Evolutionary conservation across 37 sponge, comb jelly and placozoan species (phyloP).

Genomic region (Sycon ciliatum): DNA sequence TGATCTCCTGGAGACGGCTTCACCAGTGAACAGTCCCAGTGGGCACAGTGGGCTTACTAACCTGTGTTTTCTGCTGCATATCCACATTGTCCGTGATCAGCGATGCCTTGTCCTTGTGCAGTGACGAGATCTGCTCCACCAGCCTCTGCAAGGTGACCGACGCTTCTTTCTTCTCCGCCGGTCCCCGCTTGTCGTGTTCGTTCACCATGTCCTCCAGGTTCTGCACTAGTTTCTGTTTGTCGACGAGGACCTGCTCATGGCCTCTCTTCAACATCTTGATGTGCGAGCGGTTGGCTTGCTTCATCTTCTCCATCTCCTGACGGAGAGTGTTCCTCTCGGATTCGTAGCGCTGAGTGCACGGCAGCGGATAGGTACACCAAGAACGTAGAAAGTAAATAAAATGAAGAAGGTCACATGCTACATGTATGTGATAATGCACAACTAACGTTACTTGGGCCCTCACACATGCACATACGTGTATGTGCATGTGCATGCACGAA

Average conservation of each 20-base stretch:
- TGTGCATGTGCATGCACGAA: no score
- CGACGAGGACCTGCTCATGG: constrained; percentile 31
- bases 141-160: constrained; percentile 10
- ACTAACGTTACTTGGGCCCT: no score
- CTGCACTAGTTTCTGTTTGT: constrained; percentile 41
- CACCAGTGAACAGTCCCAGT: no score
- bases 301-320: background rate
- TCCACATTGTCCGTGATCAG: constrained; percentile 13
- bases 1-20: no score
- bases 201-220: constrained; percentile 39
- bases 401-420: no score
- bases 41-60: no score
- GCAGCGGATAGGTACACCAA: no score
- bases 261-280: constrained; percentile 22
- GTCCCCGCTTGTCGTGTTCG: constrained; percentile 37
- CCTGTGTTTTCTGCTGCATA: background rate
- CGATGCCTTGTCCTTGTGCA: constrained; percentile 26
- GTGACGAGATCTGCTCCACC: constrained; percentile 22
- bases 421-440: no score
- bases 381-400: no score
- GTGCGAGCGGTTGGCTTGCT: background rate
- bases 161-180: background rate
- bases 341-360: no score
- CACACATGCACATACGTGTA: no score
- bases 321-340: no score